Conservation (phyloP, 2,797 vertebrate species). For the Sphenopsis melanotis region DNA sequence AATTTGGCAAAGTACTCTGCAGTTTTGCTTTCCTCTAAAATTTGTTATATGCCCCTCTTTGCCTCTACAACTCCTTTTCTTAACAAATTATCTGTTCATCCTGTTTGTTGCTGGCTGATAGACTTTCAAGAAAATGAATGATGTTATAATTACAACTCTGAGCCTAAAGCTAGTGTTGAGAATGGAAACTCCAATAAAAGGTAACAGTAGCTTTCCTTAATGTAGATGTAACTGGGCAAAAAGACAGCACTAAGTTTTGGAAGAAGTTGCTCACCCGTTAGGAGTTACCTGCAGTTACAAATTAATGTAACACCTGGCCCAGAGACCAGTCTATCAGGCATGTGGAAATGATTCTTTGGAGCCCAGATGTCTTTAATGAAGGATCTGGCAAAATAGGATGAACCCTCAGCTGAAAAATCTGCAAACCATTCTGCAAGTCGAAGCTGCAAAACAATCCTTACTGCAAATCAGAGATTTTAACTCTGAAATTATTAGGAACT, state of each 20-base stretch:
- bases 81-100: neutral
- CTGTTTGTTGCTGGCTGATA: neutral
- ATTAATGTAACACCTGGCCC: neutral
- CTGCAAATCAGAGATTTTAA: neutral
- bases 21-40: neutral
- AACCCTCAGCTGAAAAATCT: neutral
- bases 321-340: neutral
- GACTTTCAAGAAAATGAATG: neutral
- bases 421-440: neutral
- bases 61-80: neutral
- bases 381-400: neutral
- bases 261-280: neutral
- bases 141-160: neutral
- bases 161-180: neutral
- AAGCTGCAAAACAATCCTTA: neutral
- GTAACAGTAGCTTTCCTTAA: neutral
- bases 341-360: neutral
- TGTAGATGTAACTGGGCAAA: neutral
- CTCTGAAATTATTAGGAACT: neutral
- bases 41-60: neutral
- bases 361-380: neutral
- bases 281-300: neutral
- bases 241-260: neutral
- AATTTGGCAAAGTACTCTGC: neutral
- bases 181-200: neutral